phyloP scores from a whole-genome alignment of 2,113 vertebrate genomes.

The Pachypanchax playfairii region DNA sequence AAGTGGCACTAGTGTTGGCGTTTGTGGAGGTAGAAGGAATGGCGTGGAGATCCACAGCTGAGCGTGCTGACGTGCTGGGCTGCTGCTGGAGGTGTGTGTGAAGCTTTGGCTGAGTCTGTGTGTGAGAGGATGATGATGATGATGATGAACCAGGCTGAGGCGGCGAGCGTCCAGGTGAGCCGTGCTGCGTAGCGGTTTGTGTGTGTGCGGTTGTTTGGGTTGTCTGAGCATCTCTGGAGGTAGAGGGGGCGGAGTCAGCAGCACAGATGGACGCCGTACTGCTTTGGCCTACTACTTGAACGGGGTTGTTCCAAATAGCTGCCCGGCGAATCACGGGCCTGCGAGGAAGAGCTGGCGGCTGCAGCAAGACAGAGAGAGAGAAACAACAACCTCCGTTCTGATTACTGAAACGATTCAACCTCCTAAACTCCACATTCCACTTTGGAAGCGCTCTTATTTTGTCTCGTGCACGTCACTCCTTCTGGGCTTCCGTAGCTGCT shows the following conservation, averaged over 20 bases:
- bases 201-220: slow-evolving; percentile 39
- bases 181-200: slow-evolving; percentile 8
- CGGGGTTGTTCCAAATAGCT: slow-evolving; percentile 52
- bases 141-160: slow-evolving; percentile 32
- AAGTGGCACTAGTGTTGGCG: slow-evolving; percentile 20
- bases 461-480: no score
- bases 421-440: no score
- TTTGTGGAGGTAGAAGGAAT: slow-evolving; percentile 61
- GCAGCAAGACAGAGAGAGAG: slow-evolving; percentile 15
- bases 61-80: slow-evolving; percentile 22
- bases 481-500: no score
- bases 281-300: slow-evolving; percentile 33
- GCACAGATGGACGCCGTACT: slow-evolving; percentile 20
- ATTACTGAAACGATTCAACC: no score
- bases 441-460: no score
- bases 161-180: slow-evolving; percentile 24
- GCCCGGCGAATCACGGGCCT: slow-evolving; percentile 71
- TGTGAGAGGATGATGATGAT: slow-evolving; percentile 14
- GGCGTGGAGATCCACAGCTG: slow-evolving; percentile 26
- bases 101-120: slow-evolving; percentile 43
- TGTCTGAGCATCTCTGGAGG: slow-evolving; percentile 61
- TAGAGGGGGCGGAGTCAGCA: slow-evolving; percentile 46
- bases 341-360: slow-evolving; percentile 59
- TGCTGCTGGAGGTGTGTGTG: slow-evolving; percentile 24
- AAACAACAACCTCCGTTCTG: no score